phyloP scores from a whole-genome alignment of 2,888 invertebrate species.

The Dolichopus griseipennis region DNA sequence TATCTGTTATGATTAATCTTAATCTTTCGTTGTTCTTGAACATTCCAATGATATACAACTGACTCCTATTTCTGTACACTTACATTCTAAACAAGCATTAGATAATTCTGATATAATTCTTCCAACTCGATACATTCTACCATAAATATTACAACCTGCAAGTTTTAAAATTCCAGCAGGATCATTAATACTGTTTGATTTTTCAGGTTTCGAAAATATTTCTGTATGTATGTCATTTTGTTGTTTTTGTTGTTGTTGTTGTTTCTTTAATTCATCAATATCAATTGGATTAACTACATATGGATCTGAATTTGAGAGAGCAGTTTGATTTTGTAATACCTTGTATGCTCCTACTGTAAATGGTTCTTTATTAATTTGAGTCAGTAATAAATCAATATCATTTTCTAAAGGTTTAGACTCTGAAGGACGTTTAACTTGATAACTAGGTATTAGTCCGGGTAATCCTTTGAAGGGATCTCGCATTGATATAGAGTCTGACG shows the following conservation, averaged over 20 bases:
- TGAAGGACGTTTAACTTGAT: constrained; percentile 5
- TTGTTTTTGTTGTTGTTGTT: constrained; percentile 12
- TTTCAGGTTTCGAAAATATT: constrained; percentile 23
- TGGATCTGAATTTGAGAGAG: constrained; percentile 20
- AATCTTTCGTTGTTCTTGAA: constrained; percentile 17
- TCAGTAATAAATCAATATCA: constrained; percentile 19
- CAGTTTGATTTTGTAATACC: constrained; percentile 19
- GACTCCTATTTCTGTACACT: constrained; percentile 78
- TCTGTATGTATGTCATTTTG: constrained; percentile 17
- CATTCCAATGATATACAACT: constrained; percentile 65
- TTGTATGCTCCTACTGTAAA: constrained; percentile 17
- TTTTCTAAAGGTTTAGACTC: neutral
- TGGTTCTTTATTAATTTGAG: constrained; percentile 12
- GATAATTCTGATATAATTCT: constrained; percentile 74
- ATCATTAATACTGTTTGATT: constrained; percentile 30
- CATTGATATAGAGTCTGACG: neutral
- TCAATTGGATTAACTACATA: constrained; percentile 23
- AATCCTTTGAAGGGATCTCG: neutral
- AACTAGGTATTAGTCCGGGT: constrained; percentile 8
- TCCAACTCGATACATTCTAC: constrained; percentile 77
- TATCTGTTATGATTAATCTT: too few species aligned
- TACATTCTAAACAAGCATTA: constrained; percentile 71
- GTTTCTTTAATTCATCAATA: constrained; percentile 18
- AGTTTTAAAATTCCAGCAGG: constrained; percentile 58
- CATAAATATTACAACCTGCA: constrained; percentile 84